Percentiles rank a stretch among this genome's conserved stretches.
Evolutionary conservation across 2,888 invertebrate genomes (phyloP).

Genomic region (Limnephilus lunatus): DNA sequence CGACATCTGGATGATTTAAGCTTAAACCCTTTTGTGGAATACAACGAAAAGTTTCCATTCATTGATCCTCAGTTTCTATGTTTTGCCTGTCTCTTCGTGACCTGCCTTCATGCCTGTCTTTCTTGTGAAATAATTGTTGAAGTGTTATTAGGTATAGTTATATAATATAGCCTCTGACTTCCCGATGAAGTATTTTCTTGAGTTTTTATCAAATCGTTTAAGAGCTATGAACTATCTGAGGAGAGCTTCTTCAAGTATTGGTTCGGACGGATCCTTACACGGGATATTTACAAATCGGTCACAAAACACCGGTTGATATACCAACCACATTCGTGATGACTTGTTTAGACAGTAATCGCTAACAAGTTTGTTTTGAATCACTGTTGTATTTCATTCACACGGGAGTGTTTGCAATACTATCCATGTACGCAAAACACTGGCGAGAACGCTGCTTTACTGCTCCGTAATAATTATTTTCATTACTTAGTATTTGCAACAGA

Average conservation of each 20-base stretch:
- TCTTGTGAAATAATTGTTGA: too few relatives aligned
- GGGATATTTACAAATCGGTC: neutral
- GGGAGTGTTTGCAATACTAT: neutral
- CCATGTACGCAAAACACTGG: neutral
- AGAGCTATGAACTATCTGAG: too few relatives aligned
- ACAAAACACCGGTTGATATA: neutral
- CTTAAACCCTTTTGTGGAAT: neutral
- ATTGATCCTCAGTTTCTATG: neutral
- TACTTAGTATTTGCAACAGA: neutral
- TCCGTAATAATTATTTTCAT: neutral
- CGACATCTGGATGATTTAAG: neutral
- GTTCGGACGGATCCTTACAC: too few relatives aligned
- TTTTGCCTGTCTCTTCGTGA: too few relatives aligned
- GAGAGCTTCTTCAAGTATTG: too few relatives aligned
- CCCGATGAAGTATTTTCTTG: too few relatives aligned
- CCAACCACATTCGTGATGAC: neutral
- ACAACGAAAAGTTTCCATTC: neutral
- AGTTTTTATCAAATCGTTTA: too few relatives aligned
- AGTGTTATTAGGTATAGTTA: too few relatives aligned
- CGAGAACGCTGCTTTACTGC: neutral
- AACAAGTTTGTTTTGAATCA: slow-evolving; percentile 24
- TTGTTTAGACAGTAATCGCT: slow-evolving; percentile 2
- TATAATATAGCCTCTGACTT: too few relatives aligned
- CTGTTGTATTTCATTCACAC: slow-evolving; percentile 27
- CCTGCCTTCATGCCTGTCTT: too few relatives aligned